Percentiles rank a stretch among this genome's conserved stretches.
phyloP scores from a whole-genome alignment of 2,888 invertebrate species.

The Himalopsyche japonica region DNA sequence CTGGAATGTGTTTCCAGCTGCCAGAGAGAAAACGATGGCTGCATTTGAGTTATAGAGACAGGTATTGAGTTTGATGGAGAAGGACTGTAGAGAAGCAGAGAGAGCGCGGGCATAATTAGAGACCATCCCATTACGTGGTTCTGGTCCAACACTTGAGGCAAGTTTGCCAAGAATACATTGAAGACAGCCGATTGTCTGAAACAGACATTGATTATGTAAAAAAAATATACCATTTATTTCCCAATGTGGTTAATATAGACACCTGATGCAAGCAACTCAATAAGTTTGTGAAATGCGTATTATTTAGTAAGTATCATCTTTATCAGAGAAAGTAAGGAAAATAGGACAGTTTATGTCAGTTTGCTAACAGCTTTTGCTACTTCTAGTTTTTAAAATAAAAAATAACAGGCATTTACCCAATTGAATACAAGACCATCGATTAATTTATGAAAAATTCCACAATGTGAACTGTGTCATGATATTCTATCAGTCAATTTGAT shows the following conservation, averaged over 20 bases:
- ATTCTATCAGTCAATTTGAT: too few relatives aligned
- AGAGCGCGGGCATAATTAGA: slow-evolving; percentile 82
- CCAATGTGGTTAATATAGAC: background rate
- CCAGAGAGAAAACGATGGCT: slow-evolving; percentile 83
- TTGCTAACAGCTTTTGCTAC: background rate
- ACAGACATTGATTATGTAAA: background rate
- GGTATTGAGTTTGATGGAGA: slow-evolving; percentile 68
- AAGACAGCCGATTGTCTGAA: slow-evolving; percentile 88
- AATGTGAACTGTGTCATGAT: too few relatives aligned
- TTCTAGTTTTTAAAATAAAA: too few relatives aligned
- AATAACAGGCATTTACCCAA: too few relatives aligned
- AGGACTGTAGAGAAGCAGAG: slow-evolving; percentile 80
- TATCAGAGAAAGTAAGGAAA: too few relatives aligned
- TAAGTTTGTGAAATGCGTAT: background rate
- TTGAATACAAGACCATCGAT: too few relatives aligned
- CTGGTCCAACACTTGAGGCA: slow-evolving; percentile 93
- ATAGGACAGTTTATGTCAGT: background rate
- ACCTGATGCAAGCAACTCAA: background rate
- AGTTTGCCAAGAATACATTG: slow-evolving; percentile 91
- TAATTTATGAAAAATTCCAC: too few relatives aligned
- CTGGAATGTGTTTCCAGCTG: slow-evolving; percentile 84
- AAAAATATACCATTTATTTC: background rate
- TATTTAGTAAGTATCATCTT: too few relatives aligned
- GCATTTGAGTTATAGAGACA: slow-evolving; percentile 48
- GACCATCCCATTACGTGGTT: slow-evolving; percentile 93